Evolutionary conservation across 1,140 invertebrate genomes (phyloP), one percentile per base, ranked within the genome.

Genomic region (Aphaenogaster floridana): DNA sequence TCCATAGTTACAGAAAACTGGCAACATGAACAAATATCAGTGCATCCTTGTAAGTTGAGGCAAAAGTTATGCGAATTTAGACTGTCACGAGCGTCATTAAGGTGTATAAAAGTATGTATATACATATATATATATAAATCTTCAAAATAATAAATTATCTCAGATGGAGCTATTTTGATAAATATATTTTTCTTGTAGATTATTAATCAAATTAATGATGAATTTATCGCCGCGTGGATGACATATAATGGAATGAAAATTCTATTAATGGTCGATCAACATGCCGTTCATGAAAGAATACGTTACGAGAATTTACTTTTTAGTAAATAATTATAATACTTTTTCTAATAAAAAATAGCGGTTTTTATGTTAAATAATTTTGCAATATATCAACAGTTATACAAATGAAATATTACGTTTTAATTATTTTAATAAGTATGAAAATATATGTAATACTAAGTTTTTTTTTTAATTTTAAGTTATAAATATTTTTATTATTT

Each of bases 271-370:
- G 94, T 95, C 45, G 95, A 95, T 91, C 95, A 95, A 93, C 95
- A 95, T 90, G 95, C 95, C 6, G 87, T 94, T 72, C 93, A 95
- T 71, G 95, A 95, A 92, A 93, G 95, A 88, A 95, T 95, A 89
- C 93, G 95, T 71, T 95, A 95, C 74, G 95, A 95, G 88, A 83
- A 93, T 77, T 92, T 95, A 21, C 86, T 95, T 72, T 71, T 90
- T 81, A 89, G 95, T 95, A 92, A 74, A 13, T 13, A 61, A 68
- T 87, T 48, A 52, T 9, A 57, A 72, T 74, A 85, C 11, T 74
- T 84, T 76, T 84, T 69, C 7, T 59, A 9, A 74, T 52, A 57
- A 68, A n/a, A 78, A 15, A 66, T 79, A 11, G 8, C 17, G 15
- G 1, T 64, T 34, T 11, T 45, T 28, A 28, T 28, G 28, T 28